Conservation (phyloP, 2,888 invertebrate genomes). For the Oligia fasciuncula region DNA sequence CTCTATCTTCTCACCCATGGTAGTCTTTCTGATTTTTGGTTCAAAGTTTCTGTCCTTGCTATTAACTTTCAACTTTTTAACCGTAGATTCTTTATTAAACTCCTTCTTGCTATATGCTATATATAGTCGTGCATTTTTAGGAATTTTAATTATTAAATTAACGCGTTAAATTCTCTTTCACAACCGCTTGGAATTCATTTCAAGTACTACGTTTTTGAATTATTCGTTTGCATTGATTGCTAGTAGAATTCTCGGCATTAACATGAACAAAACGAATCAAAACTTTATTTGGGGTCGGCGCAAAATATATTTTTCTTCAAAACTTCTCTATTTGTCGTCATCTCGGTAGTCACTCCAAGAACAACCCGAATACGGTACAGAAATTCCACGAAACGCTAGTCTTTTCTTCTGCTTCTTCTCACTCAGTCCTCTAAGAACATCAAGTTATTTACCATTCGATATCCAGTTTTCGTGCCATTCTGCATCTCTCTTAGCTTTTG, state of each 20-base stretch:
- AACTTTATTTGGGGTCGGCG: not conserved
- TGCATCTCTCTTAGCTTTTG: not conserved
- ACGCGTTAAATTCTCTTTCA: not conserved
- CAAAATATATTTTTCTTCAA: not conserved
- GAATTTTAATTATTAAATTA: not conserved
- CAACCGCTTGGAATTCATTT: not conserved
- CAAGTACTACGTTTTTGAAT: not conserved
- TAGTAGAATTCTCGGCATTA: constrained; percentile 1
- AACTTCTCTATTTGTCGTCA: not conserved
- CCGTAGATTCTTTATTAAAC: not conserved
- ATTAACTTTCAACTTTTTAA: not conserved
- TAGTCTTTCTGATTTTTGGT: not conserved
- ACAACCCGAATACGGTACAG: not conserved
- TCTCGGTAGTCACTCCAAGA: not conserved
- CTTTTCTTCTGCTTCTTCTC: not conserved
- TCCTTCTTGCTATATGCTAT: not conserved
- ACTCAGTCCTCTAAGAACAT: not conserved
- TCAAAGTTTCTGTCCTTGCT: not conserved
- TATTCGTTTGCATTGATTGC: not conserved
- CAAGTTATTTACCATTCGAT: not conserved
- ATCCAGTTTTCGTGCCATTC: not conserved
- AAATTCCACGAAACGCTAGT: not conserved
- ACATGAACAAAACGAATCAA: not conserved
- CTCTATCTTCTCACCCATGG: not conserved
- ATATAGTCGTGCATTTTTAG: not conserved